phyloP scores from a whole-genome alignment of 2,113 vertebrate species.

The Rhinoptilus africanus region DNA sequence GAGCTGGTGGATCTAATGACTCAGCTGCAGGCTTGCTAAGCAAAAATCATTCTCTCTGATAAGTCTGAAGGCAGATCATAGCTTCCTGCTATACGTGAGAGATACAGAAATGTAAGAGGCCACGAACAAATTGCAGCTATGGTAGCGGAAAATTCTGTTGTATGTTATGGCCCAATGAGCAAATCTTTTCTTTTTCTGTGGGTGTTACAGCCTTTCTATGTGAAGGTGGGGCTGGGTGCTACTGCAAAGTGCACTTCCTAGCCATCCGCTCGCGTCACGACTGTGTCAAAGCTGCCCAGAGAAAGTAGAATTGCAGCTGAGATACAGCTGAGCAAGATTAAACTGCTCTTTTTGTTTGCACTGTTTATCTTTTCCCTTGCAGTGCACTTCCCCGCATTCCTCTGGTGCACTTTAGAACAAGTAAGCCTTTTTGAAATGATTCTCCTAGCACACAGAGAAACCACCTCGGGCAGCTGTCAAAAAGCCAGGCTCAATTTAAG shows the following conservation, averaged over 20 bases:
- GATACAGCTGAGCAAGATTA: not conserved
- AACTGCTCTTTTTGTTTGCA: conserved; percentile 22
- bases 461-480: not conserved
- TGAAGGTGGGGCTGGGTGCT: not conserved
- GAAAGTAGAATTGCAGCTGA: conserved; percentile 17
- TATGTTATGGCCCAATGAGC: not conserved
- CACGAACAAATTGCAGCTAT: not conserved
- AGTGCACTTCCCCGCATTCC: not conserved
- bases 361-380: conserved; percentile 9
- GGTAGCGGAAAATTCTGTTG: not conserved
- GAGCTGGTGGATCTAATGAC: not conserved
- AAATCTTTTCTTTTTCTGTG: not conserved
- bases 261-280: rapidly evolving
- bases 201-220: not conserved
- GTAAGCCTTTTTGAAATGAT: not conserved
- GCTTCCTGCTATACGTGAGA: not conserved
- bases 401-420: conserved; percentile 19
- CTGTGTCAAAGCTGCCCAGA: not conserved
- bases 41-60: not conserved
- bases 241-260: not conserved
- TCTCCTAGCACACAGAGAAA: conserved; percentile 1
- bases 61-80: not conserved
- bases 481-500: conserved; percentile 8
- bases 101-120: not conserved
- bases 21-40: not conserved